Evolutionary conservation across 2,113 vertebrate genomes (phyloP), one percentile per base, ranked within the genome.

Genomic region (Perca flavescens): DNA sequence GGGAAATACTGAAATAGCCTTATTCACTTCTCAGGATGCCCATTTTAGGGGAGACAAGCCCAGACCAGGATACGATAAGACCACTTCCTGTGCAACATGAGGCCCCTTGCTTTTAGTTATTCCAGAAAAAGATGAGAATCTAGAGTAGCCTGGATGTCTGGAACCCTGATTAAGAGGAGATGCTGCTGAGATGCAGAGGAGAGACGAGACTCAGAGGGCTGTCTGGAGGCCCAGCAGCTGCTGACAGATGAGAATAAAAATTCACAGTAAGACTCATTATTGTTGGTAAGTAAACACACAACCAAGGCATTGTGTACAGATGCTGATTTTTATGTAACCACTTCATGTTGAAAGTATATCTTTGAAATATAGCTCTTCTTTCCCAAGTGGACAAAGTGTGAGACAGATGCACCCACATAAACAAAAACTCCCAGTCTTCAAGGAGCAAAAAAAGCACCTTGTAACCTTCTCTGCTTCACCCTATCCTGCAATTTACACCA

Each of bases 1-100:
- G 86, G 83, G 86, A 90, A 91, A 84, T 80, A 75, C 77, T 76
- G 63, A 88, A 93, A 93, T 91, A 92, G 89, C 65, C 74, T 34
- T 74, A 84, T 85, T 67, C 84, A 86, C 80, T 90, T 84, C 72
- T 89, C 66, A 78, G 70, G 73, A 89, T 87, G 86, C 73, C 91
- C 90, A 83, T 89, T 88, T 92, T 85, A 82, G 86, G 86, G 74
- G 74, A 54, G 70, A 50, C 56, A 16, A 47, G 71, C 19, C 66
- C 58, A 52, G 76, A 79, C 34, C 28, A 46, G 12, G 79, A 66
- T 61, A 82, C 71, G 80, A 86, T 85, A 84, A 90, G 61, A 64
- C 66, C 83, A 53, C 71, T 83, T 88, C 88, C 86, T 86, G 61
- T 70, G 68, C 43, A 66, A 79, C 61, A 43, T 0, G 21, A 81